Conservation (phyloP, 37 sponge, comb jelly and placozoan species). For the Lycopodina hypogea region DNA sequence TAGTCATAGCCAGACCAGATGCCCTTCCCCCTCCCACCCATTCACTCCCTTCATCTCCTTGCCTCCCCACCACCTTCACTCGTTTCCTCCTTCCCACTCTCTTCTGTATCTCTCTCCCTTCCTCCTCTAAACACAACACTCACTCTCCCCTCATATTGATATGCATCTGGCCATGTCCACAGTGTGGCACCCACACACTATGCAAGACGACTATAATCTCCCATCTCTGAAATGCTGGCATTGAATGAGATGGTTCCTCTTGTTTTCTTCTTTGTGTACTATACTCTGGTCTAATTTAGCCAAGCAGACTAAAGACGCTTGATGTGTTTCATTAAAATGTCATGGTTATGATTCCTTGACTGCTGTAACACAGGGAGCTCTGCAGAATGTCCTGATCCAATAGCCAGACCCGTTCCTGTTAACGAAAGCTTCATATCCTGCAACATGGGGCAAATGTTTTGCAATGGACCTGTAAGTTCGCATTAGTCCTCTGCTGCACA, state of each 20-base stretch:
- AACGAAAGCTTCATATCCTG: conserved; percentile 17
- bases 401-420: neutral
- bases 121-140: neutral
- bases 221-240: too few species aligned
- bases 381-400: conserved; percentile 49
- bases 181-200: too few species aligned
- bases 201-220: too few species aligned
- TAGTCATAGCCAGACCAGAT: neutral
- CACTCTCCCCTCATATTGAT: neutral
- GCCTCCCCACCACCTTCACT: neutral
- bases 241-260: too few species aligned
- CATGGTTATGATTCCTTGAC: conserved; percentile 56
- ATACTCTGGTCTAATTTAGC: too few species aligned
- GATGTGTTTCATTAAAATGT: too few species aligned
- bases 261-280: too few species aligned
- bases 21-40: neutral
- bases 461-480: conserved; percentile 52
- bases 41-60: neutral
- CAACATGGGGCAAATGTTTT: conserved; percentile 21
- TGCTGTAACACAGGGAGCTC: conserved; percentile 42
- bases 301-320: too few species aligned
- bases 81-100: neutral
- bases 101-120: neutral
- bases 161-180: too few species aligned
- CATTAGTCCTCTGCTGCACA: neutral